Evolutionary conservation across 2,797 vertebrate species (phyloP), one percentile per base, ranked within the genome.

Genomic region (Lacerta viridis): DNA sequence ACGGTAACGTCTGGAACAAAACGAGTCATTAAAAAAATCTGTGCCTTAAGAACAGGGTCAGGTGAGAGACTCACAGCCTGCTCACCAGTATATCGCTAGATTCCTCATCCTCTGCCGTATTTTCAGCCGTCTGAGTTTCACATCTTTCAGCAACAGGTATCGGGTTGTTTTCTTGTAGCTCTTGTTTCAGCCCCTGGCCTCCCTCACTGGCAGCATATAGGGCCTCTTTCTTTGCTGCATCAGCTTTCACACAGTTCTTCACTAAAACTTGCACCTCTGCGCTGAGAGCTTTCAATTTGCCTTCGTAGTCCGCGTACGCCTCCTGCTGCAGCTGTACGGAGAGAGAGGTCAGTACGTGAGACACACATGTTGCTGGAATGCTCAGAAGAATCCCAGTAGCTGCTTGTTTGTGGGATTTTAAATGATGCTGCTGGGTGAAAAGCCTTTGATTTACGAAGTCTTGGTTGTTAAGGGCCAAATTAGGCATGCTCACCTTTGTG

Each of bases 251-350:
- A 17, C 96, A 98, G 84, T 90, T 95, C 79, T 97, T 99, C 87
- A 98, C 93, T 0, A 96, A 88, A 79, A 98, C 98, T 90, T 94
- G 97, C 93, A 98, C 97, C 81, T 98, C 97, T 0, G 29, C 27
- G 1, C 93, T 96, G 91, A 99, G 95, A 11, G 94, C 94, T 92
- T 96, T 97, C 94, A 97, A 17, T 82, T 96, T 98, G 93, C 97
- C 96, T 50, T 97, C 94, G 0, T 98, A 98, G 68, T 98, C 98
- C 0, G 92, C 93, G 92, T 95, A 92, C 0, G 96, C 97, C 61
- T 98, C 97, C 94, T 97, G 97, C 91, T 98, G 98, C 87, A 98
- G 97, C 99, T 99, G 96, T 85, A 84, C 87, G 84, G 5, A 91
- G 61, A 94, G 18, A 93, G 17, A 39, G 0, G 0, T 50, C 27